Percentiles rank a stretch among this genome's conserved stretches.
phyloP scores from a whole-genome alignment of 2,113 vertebrate genomes.

The Periophthalmodon schlosseri region DNA sequence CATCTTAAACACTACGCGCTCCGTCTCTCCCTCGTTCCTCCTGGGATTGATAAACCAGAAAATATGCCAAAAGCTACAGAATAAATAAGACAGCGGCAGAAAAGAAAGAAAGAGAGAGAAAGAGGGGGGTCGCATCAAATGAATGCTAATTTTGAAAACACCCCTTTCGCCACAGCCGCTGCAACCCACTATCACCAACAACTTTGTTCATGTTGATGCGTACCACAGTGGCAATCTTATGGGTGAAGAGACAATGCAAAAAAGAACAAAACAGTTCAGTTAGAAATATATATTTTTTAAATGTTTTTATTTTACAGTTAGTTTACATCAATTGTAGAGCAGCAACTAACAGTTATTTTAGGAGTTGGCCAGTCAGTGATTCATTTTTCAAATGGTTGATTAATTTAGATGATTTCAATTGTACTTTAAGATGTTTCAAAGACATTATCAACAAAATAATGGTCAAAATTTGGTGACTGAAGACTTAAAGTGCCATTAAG shows the following conservation, averaged over 20 bases:
- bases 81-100: constrained; percentile 84
- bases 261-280: background rate
- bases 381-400: no score
- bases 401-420: no score
- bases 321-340: no score
- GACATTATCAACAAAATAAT: no score
- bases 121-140: constrained; percentile 84
- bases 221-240: constrained; percentile 86
- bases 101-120: constrained; percentile 5
- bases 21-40: constrained; percentile 74
- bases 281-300: background rate
- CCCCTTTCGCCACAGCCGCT: constrained; percentile 32
- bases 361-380: no score
- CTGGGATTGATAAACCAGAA: constrained; percentile 71
- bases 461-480: no score
- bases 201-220: constrained; percentile 88
- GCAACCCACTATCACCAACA: constrained; percentile 53
- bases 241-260: constrained; percentile 25
- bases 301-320: no score
- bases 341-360: no score
- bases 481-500: no score
- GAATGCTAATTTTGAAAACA: constrained; percentile 94
- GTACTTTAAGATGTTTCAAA: no score
- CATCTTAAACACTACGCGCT: constrained; percentile 64
- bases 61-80: constrained; percentile 91